phyloP scores from a whole-genome alignment of 2,888 invertebrate species.

The Barypeithes pellucidus region DNA sequence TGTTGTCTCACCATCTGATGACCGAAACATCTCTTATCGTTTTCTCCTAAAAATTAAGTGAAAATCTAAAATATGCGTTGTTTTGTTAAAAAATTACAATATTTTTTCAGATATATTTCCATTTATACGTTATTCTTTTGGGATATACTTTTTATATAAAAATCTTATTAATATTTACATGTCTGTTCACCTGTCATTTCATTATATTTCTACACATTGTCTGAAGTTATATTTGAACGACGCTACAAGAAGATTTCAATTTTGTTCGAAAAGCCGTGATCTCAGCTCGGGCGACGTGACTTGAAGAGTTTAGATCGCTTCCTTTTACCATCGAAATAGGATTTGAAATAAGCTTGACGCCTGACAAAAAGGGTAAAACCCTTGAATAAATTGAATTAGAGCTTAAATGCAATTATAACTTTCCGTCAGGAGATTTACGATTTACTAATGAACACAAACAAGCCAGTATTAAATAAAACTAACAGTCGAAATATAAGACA shows the following conservation, averaged over 20 bases:
- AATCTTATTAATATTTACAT: not conserved
- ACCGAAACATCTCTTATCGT: too few relatives aligned
- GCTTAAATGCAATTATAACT: not conserved
- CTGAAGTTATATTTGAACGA: not conserved
- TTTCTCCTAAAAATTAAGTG: too few relatives aligned
- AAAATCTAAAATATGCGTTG: too few relatives aligned
- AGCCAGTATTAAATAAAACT: too few relatives aligned
- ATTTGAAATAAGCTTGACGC: constrained; percentile 14
- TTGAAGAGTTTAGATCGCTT: constrained; percentile 22
- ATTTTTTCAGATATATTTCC: too few relatives aligned
- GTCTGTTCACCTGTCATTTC: not conserved
- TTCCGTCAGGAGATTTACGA: too few relatives aligned
- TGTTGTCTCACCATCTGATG: too few relatives aligned
- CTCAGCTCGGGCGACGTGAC: not conserved
- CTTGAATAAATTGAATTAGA: constrained; percentile 5
- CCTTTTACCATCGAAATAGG: constrained; percentile 4
- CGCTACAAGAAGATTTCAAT: constrained; percentile 16
- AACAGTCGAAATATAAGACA: too few relatives aligned
- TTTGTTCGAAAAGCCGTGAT: constrained; percentile 13
- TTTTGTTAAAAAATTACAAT: too few relatives aligned
- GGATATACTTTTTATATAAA: not conserved
- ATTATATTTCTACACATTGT: not conserved
- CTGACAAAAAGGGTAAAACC: not conserved
- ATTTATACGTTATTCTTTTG: too few relatives aligned
- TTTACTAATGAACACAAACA: too few relatives aligned